Base-by-base conservation (phyloP, 2,797 vertebrate genomes). In the Etheostoma nigrum region DNA sequence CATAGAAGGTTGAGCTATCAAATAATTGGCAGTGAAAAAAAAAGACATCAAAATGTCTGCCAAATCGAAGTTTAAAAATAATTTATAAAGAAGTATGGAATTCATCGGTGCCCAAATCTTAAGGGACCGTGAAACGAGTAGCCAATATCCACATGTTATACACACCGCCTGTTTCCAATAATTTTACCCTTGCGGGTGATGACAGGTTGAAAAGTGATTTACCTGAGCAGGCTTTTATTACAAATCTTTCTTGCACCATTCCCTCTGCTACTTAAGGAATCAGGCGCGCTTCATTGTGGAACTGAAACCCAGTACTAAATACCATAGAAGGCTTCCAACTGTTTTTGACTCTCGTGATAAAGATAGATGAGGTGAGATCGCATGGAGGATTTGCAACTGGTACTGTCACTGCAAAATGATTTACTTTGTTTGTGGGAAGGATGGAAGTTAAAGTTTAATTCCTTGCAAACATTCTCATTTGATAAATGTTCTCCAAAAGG, bases 201-300 rank as follows among this genome's bases (percentile, higher is more conserved):
- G 93, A 95, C 93, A 94, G 89, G 86, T 86, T 89, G 91, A 93
- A 89, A 92, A 93, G 87, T 90, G 90, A 94, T 94, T 94, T 93
- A 94, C 91, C 90, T 93, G 90, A 84, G 79, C 77, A 11, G 76
- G 76, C 72, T 93, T 92, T 91, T 93, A 93, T 92, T 91, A 92
- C 91, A 89, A 90, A 94, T 88, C 82, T 89, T 86, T 91, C 88
- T 90, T 78, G 80, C 80, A 79, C 87, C 71, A 40, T 86, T 92
- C 90, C 78, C 64, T 72, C 58, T 74, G 86, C 92, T 86, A 89
- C 89, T 84, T 81, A 87, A 87, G 69, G 86, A 86, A 89, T 90
- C 89, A 85, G 74, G 23, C 83, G 77, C 21, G 23, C 79, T 79
- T 79, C 85, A 71, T 75, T 47, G 76, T 82, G 83, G 80, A 87